Percentiles rank a stretch among this genome's conserved stretches.
Evolutionary conservation across 2,113 vertebrate species (phyloP).

Genomic region (Notarius quadriscutis): DNA sequence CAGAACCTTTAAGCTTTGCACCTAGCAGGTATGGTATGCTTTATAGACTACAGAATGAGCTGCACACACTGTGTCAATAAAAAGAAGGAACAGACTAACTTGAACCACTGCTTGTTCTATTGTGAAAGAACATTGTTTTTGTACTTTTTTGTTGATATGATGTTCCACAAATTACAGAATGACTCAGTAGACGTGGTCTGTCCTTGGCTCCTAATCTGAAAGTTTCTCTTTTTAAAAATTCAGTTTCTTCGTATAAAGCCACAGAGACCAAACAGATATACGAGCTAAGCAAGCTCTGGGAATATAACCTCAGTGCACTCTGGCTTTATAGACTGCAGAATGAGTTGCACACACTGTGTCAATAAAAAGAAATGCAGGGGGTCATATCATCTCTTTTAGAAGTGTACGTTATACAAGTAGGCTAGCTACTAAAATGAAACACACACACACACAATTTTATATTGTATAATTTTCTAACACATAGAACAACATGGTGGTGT

Average conservation of each 20-base stretch:
- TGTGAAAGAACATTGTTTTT: too few relatives aligned
- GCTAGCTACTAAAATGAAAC: constrained; percentile 3
- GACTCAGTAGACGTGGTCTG: too few relatives aligned
- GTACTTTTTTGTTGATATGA: too few relatives aligned
- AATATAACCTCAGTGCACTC: constrained; percentile 33
- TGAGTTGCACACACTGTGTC: constrained; percentile 19
- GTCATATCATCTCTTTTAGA: constrained; percentile 26
- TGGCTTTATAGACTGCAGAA: constrained; percentile 41
- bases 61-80: too few relatives aligned
- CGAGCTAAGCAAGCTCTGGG: constrained; percentile 32
- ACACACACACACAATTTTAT: background rate
- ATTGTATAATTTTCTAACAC: background rate
- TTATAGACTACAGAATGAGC: too few relatives aligned
- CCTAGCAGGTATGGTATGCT: too few relatives aligned
- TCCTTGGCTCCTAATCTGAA: constrained; percentile 14
- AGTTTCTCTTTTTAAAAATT: constrained; percentile 17
- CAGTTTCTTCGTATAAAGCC: constrained; percentile 23
- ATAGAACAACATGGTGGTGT: too few relatives aligned
- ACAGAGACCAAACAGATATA: constrained; percentile 40
- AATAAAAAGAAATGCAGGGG: constrained; percentile 34
- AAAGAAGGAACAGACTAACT: too few relatives aligned
- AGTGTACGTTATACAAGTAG: constrained; percentile 22
- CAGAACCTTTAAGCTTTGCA: too few relatives aligned
- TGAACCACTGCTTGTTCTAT: too few relatives aligned
- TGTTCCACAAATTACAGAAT: too few relatives aligned